phyloP scores from a whole-genome alignment of 2,113 vertebrate genomes.

The Sebastes schlegelii region DNA sequence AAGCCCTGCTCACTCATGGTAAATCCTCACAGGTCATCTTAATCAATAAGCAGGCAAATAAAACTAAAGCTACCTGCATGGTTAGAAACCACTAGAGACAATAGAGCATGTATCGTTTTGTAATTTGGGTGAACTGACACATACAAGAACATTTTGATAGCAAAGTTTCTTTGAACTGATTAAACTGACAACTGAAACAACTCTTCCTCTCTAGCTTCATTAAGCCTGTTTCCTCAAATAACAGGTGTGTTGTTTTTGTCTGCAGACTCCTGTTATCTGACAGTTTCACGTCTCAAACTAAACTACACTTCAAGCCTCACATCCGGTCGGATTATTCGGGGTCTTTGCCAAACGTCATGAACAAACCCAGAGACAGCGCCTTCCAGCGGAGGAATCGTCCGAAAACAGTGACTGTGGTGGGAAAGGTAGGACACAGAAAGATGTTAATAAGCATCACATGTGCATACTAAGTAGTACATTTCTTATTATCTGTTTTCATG shows the following conservation, averaged over 20 bases:
- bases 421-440: conserved; percentile 14
- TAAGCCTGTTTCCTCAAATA: background rate
- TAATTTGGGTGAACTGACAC: background rate
- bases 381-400: conserved; percentile 51
- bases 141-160: background rate
- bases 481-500: conserved; percentile 5
- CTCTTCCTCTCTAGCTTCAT: background rate
- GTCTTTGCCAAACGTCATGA: conserved; percentile 38
- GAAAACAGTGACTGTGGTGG: conserved; percentile 7
- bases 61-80: background rate
- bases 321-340: background rate
- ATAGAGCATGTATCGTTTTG: background rate
- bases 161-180: background rate
- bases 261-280: conserved; percentile 66
- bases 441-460: background rate
- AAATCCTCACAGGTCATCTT: background rate
- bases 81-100: background rate
- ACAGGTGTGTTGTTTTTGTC: conserved; percentile 25
- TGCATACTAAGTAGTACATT: background rate
- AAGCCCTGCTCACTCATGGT: background rate
- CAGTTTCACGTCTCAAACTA: conserved; percentile 65
- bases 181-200: background rate
- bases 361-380: conserved; percentile 50
- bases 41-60: background rate
- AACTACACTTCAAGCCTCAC: conserved; percentile 55